Base-by-base conservation (phyloP, 2,113 vertebrate genomes). In the Microcebus ravelobensis region DNA sequence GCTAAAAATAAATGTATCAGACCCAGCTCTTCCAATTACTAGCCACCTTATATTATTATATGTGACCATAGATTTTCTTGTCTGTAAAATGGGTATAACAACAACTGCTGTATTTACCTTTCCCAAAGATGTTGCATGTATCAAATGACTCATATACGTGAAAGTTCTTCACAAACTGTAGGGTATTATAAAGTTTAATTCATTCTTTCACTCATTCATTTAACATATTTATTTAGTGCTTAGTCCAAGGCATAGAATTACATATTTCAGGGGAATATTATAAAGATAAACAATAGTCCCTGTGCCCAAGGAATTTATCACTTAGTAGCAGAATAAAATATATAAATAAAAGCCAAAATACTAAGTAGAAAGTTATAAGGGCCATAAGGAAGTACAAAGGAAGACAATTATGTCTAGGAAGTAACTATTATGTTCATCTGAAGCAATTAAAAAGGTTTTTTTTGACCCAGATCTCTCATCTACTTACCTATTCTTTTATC, bases 1-100 rank as follows among this genome's bases (percentile, higher is more conserved):
- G 29, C 63, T 88, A 15, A 57, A 31, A 90, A 18, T n/a, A 80
- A 6, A 59, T 68, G 25, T 39, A 23, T 70, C 17, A 48, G 79
- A 29, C 18, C 25, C 23, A 67, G 36, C 23, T 81, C 80, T 90
- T 45, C 68, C 96, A 73, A 11, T 57, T 42, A 45, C 20, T 70
- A 93, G 76, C 29, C 73, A 45, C 50, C 5, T 68, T 39, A 74
- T 52, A 88, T 68, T 84, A 68, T 50, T 79, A 65, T 42, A 77
- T 90, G 52, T 42, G 59, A 81, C 9, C 34, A 85, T n/a, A 55
- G 67, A 39, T 70, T 81, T 93, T 94, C 71, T 95, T 20, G 55
- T 70, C 5, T 81, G 73, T 91, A 89, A 94, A 91, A 74, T 45
- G 42, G 34, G 29, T 91, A 67, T 83, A 76, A 63, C 36, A 94